Base-by-base conservation (phyloP, 2,888 invertebrate species). In the Drepana falcataria region DNA sequence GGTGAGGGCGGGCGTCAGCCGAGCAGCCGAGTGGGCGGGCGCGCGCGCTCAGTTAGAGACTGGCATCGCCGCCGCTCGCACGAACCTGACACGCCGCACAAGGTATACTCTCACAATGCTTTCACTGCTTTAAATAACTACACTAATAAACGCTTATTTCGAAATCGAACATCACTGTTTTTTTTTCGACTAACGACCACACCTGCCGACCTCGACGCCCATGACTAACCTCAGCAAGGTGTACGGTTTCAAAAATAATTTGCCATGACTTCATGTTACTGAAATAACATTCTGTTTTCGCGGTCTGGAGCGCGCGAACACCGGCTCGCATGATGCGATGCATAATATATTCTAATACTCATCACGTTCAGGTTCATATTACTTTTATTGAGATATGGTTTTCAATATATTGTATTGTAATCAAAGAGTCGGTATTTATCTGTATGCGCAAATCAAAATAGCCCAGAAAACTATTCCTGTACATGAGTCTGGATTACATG, bases 61-160 rank as follows among this genome's bases (percentile, higher is more conserved):
- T 77, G 90, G 90, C 90, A 73, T 67, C 79, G 83, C 77, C 81
- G 85, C 88, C 87, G 87, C 87, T 89, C 90, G 87, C 90, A 91
- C 91, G 91, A 90, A 83, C 71, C 83, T 77, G 80, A 82, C 73
- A 44, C 83, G 90, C 89, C 87, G 87, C 87, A 87, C 83, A 89
- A 91, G 91, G 90, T 90, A 90, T 71, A 69, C 64, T 59, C 66
- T 69, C 70, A 71, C 68, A 75, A 21, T 71, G 63, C 71, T 69
- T 69, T 71, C 54, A 65, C 66, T 65, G 87, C 87, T 87, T 87
- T 81, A 81, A 75, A 75, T 85, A 85, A 84, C 83, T 75, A 77
- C 85, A 86, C 86, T 88, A 87, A 88, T 87, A 85, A 85, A 86
- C 67, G 87, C 89, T 85, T 83, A 65, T 44, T 44, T 44, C 6